Conservation (phyloP, 2,888 invertebrate genomes). For the Odontocolon sp. region DNA sequence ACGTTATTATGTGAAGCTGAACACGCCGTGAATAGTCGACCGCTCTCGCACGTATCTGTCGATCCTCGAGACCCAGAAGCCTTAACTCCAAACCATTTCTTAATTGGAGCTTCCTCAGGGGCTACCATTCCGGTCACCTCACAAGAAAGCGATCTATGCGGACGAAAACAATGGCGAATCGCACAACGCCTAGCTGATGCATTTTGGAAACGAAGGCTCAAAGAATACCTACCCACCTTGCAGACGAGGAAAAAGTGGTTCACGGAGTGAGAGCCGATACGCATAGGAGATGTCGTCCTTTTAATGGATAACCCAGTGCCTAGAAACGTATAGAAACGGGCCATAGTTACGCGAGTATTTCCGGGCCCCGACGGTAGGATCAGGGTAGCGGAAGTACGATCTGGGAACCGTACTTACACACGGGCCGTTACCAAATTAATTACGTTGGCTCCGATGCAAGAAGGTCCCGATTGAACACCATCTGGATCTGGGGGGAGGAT, state of each 20-base stretch:
- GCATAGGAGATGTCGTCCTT: constrained; percentile 26
- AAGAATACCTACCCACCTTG: constrained; percentile 43
- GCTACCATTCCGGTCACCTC: not conserved
- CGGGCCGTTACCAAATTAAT: not conserved
- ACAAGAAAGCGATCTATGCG: constrained; percentile 2
- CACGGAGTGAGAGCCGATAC: not conserved
- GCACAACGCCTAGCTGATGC: constrained; percentile 27
- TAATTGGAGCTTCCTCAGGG: constrained; percentile 57
- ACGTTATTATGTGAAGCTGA: constrained; percentile 55
- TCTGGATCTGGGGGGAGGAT: not conserved
- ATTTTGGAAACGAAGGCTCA: constrained; percentile 51
- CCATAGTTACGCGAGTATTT: constrained; percentile 5
- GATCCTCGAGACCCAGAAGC: constrained; percentile 62
- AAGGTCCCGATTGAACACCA: not conserved
- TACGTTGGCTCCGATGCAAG: not conserved
- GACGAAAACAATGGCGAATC: constrained; percentile 34
- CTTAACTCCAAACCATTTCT: constrained; percentile 56
- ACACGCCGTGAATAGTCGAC: constrained; percentile 48
- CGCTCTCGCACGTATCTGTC: constrained; percentile 66
- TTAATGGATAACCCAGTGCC: constrained; percentile 19
- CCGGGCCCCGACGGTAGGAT: constrained; percentile 46
- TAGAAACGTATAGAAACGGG: constrained; percentile 34
- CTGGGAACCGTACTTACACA: not conserved
- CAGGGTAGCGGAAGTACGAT: constrained; percentile 5
- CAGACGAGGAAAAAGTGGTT: constrained; percentile 26